Evolutionary conservation across 2,888 invertebrate genomes (phyloP), one percentile per base, ranked within the genome.

Genomic region (Idaea biselata): DNA sequence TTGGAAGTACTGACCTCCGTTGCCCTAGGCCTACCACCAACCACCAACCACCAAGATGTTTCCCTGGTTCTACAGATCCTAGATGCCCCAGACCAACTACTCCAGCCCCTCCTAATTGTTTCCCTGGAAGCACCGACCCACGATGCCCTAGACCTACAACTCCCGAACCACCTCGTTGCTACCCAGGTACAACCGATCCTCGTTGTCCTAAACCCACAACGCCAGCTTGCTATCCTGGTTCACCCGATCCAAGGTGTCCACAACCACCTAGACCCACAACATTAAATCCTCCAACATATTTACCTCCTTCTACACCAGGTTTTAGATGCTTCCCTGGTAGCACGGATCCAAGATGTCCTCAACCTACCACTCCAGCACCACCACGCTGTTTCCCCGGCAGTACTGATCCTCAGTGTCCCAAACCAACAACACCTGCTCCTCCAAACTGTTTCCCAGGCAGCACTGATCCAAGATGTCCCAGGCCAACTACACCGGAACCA

Each of bases 171-270:
- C 67, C 66, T 5, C 55, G 44, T 4, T 69, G 74, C 69, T 78
- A 64, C 71, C 80, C 62, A 55, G 78, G 81, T 14, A 72, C 73
- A 8, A 63, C 59, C 17, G 68, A 58, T 63, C 66, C 66, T 4
- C 67, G 60, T 0, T 82, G 81, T 62, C 78, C 73, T 0, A 71
- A 75, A 61, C 79, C 79, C 11, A 73, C 83, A 0, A 74, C 71
- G 6, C 75, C 79, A 11, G 72, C 75, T 17, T 79, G 76, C 25
- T 81, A 71, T 63, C 80, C 85, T 1, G 88, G 87, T 0, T 82
- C 84, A 0, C 73, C 78, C 1, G 78, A 90, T 75, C 85, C 85
- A 0, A 73, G 77, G 1, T 88, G 89, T 59, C 87, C 85, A 6
- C 79, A 80, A 73, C 78, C 79, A 57, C 63, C 83, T 0, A 71